A percentile compares a stretch with the other conserved stretches of the same genome.
Conservation (phyloP, 2,113 vertebrate genomes). For the Willisornis vidua region DNA sequence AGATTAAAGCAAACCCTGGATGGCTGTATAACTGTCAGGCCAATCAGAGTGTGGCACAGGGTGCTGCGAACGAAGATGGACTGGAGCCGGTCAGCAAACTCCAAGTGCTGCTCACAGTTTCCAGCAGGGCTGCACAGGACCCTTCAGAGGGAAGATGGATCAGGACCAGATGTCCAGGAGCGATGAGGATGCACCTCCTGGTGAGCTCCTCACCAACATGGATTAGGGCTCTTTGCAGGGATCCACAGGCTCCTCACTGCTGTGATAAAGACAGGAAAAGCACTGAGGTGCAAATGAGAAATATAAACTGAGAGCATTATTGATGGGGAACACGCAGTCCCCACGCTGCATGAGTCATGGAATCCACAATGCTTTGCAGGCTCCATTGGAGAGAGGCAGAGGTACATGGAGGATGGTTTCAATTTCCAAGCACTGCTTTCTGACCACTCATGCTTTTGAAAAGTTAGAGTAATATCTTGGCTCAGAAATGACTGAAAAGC, state of each 20-base stretch:
- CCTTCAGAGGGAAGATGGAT: background rate
- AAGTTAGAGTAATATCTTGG: slow-evolving; percentile 71
- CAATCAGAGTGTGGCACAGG: background rate
- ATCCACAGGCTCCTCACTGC: background rate
- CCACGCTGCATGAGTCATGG: background rate
- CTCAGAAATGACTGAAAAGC: slow-evolving; percentile 15
- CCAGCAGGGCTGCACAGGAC: background rate
- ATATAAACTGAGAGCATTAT: slow-evolving; percentile 21
- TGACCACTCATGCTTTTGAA: slow-evolving; percentile 70
- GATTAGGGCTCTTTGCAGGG: background rate
- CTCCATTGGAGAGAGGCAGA: background rate
- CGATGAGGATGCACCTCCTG: background rate
- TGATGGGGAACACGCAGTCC: slow-evolving; percentile 9
- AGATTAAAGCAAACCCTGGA: slow-evolving; percentile 36
- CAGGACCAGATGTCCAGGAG: background rate
- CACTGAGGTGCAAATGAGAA: background rate
- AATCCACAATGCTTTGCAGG: background rate
- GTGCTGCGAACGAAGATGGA: background rate
- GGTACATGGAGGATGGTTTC: slow-evolving; percentile 65
- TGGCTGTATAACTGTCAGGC: slow-evolving; percentile 20
- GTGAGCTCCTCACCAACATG: background rate
- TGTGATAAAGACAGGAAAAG: background rate
- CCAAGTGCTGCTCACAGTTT: background rate
- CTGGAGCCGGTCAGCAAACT: background rate
- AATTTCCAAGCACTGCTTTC: slow-evolving; percentile 64